phyloP scores from a whole-genome alignment of 2,113 vertebrate genomes.

The Alethe diademata region DNA sequence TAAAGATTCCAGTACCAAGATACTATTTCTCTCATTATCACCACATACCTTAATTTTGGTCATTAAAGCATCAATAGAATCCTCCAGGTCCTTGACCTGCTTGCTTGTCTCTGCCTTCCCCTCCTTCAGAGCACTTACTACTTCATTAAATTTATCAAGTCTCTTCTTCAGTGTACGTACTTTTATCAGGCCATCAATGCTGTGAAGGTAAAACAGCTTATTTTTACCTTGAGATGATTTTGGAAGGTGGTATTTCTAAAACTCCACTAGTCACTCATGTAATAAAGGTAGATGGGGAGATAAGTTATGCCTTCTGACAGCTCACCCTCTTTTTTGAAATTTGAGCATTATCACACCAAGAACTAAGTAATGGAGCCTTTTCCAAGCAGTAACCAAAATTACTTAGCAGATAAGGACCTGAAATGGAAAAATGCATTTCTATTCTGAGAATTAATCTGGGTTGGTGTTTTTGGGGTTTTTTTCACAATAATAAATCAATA shows the following conservation, averaged over 20 bases:
- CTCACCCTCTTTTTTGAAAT: neutral
- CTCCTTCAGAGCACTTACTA: conserved; percentile 89
- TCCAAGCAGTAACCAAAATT: neutral
- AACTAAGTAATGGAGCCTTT: neutral
- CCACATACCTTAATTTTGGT: conserved; percentile 88
- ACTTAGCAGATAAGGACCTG: neutral
- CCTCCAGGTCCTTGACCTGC: conserved; percentile 86
- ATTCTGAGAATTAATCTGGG: neutral
- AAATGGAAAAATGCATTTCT: neutral
- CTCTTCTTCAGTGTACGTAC: conserved; percentile 86
- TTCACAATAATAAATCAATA: neutral
- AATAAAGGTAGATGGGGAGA: neutral
- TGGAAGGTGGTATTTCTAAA: neutral
- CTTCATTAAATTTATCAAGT: conserved; percentile 88
- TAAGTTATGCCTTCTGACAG: neutral
- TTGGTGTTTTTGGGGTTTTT: fast-evolving
- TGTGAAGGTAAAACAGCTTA: conserved; percentile 43
- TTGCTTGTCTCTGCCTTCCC: conserved; percentile 89
- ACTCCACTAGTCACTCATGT: neutral
- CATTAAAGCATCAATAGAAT: conserved; percentile 82
- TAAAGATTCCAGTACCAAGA: neutral
- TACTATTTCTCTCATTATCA: neutral
- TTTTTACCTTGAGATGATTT: neutral
- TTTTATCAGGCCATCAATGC: conserved; percentile 92
- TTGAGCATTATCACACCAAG: neutral